These are phyloP conservation scores for Scaptomyza graminum DNA, from an alignment of 1,140 invertebrate genomes.

Conservation along the genomic window DNA sequence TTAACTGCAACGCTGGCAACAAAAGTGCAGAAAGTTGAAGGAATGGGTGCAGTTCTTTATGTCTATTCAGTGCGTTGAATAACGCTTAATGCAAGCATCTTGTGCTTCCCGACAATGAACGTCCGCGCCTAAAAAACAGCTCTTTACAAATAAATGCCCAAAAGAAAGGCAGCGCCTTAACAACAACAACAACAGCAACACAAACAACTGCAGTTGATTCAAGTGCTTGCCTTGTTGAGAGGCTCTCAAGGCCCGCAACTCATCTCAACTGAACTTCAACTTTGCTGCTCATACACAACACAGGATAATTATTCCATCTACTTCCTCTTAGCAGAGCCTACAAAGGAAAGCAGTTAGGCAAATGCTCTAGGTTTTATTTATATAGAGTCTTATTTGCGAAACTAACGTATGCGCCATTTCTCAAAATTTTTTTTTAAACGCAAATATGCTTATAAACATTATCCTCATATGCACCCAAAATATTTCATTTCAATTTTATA, in stretches of 20 bases:
- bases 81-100: conserved; percentile 57
- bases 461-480: no score
- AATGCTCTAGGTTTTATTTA: conserved; percentile 11
- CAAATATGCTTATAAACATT: no score
- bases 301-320: conserved; percentile 54
- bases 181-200: conserved; percentile 27
- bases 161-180: conserved; percentile 53
- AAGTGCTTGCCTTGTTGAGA: conserved; percentile 54
- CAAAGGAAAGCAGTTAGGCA: background rate
- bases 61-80: conserved; percentile 41
- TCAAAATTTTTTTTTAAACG: no score
- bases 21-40: background rate
- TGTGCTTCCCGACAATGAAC: conserved; percentile 11
- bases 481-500: no score
- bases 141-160: conserved; percentile 58
- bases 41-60: background rate
- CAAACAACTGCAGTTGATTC: conserved; percentile 51
- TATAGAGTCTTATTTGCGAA: no score
- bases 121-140: conserved; percentile 40
- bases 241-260: conserved; percentile 46
- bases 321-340: background rate
- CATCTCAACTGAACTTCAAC: conserved; percentile 34
- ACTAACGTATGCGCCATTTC: no score
- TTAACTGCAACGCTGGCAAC: conserved; percentile 52
- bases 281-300: conserved; percentile 44